These are phyloP conservation scores for Synchiropus splendidus DNA, from an alignment of 2,113 vertebrate genomes.

Conservation along the genomic window DNA sequence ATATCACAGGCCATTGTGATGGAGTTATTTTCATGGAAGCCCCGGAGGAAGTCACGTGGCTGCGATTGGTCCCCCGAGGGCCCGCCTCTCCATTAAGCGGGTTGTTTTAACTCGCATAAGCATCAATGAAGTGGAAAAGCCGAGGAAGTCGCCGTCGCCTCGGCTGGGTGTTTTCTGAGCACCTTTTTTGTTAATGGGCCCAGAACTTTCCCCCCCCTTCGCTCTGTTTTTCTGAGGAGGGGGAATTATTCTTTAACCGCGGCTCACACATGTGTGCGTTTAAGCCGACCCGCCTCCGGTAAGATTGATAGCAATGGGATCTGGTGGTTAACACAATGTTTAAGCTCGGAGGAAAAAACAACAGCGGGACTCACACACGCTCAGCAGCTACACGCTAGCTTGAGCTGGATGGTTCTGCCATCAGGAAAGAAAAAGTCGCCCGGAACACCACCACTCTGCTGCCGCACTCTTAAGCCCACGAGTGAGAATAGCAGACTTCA, in stretches of 20 bases:
- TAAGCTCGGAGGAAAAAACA: slow-evolving; percentile 42
- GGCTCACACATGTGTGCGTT: slow-evolving; percentile 63
- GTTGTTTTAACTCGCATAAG: slow-evolving; percentile 90
- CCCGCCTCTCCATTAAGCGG: slow-evolving; percentile 80
- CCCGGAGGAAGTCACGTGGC: slow-evolving; percentile 94
- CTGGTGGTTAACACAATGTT: slow-evolving; percentile 67
- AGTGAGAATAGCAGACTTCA: slow-evolving; percentile 66
- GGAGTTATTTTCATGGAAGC: slow-evolving; percentile 97
- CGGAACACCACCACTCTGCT: slow-evolving; percentile 60
- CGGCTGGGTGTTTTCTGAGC: slow-evolving; percentile 63
- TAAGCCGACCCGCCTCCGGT: slow-evolving; percentile 50
- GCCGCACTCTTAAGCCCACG: slow-evolving; percentile 60
- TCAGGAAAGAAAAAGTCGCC: slow-evolving; percentile 40
- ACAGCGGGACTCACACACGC: slow-evolving; percentile 55
- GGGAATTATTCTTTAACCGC: slow-evolving; percentile 58
- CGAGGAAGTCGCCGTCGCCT: slow-evolving; percentile 85
- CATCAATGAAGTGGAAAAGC: slow-evolving; percentile 91
- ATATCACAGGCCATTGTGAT: slow-evolving; percentile 98
- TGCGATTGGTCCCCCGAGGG: slow-evolving; percentile 87
- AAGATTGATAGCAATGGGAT: slow-evolving; percentile 67
- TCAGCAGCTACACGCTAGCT: slow-evolving; percentile 48
- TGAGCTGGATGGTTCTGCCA: slow-evolving; percentile 55
- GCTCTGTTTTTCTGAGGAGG: slow-evolving; percentile 13
- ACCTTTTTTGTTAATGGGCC: slow-evolving; percentile 79
- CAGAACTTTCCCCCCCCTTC: slow-evolving; percentile 55